These are phyloP conservation scores for Fissipunctia ypsillon DNA, from an alignment of 2,888 invertebrate species.

Conservation along the genomic window DNA sequence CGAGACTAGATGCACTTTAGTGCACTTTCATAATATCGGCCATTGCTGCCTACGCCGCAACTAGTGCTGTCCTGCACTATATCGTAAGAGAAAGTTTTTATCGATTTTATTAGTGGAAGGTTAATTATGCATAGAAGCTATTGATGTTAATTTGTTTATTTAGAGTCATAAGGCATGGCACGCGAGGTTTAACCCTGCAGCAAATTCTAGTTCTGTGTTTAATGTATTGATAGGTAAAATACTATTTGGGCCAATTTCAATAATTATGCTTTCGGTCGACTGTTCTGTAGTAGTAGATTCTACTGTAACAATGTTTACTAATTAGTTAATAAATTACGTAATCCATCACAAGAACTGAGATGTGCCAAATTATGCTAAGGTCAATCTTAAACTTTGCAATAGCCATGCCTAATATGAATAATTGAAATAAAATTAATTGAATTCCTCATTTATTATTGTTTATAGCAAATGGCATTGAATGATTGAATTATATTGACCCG, in stretches of 20 bases:
- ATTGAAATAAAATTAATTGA: background rate
- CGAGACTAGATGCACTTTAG: conserved; percentile 56
- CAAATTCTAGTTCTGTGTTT: background rate
- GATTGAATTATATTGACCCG: conserved; percentile 35
- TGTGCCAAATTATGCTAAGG: background rate
- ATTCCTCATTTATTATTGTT: background rate
- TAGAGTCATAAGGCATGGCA: background rate
- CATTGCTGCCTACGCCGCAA: conserved; percentile 49
- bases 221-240: background rate
- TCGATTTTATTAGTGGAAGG: conserved; percentile 29
- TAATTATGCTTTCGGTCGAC: background rate
- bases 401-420: background rate
- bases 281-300: background rate
- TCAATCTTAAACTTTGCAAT: background rate
- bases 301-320: background rate
- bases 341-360: background rate
- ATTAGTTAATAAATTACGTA: background rate
- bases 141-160: background rate
- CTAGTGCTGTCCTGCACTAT: conserved; percentile 50
- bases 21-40: conserved; percentile 65
- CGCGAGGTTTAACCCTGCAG: background rate
- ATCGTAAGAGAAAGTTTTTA: conserved; percentile 56
- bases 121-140: conserved; percentile 10
- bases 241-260: background rate
- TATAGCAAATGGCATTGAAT: conserved; percentile 6